These are phyloP conservation scores for Abrostola tripartita DNA, from an alignment of 2,888 invertebrate species.

Conservation along the genomic window DNA sequence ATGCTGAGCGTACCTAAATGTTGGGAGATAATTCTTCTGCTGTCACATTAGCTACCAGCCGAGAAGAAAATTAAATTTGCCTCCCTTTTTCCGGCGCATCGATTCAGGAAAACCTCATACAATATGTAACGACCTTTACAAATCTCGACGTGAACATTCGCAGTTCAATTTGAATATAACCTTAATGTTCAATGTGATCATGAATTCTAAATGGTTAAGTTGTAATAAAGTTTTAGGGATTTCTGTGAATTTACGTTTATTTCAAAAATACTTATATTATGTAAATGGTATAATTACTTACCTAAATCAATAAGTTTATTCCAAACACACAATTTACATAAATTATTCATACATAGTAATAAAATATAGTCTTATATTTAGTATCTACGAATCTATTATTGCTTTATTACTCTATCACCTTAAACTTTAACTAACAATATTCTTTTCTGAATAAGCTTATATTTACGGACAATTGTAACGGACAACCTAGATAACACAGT, in stretches of 20 bases:
- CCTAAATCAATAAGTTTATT: neutral
- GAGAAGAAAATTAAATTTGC: slow-evolving; percentile 65
- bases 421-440: no score
- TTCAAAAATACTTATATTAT: neutral
- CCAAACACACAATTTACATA: no score
- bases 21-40: slow-evolving; percentile 59
- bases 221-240: slow-evolving; percentile 17
- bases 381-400: no score
- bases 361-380: no score
- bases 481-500: no score
- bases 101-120: slow-evolving; percentile 52
- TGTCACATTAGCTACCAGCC: slow-evolving; percentile 65
- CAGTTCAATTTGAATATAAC: slow-evolving; percentile 45
- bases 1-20: slow-evolving; percentile 36
- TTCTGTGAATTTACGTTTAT: neutral
- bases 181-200: slow-evolving; percentile 34
- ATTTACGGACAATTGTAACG: no score
- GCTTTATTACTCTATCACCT: no score
- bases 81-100: slow-evolving; percentile 52
- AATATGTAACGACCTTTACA: slow-evolving; percentile 56
- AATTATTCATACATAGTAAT: no score
- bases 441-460: no score
- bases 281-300: neutral
- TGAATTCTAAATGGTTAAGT: slow-evolving; percentile 17
- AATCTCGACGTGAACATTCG: slow-evolving; percentile 52